Evolutionary conservation across 1,140 invertebrate species (phyloP).

Genomic region (Schlechtendalia chinensis): DNA sequence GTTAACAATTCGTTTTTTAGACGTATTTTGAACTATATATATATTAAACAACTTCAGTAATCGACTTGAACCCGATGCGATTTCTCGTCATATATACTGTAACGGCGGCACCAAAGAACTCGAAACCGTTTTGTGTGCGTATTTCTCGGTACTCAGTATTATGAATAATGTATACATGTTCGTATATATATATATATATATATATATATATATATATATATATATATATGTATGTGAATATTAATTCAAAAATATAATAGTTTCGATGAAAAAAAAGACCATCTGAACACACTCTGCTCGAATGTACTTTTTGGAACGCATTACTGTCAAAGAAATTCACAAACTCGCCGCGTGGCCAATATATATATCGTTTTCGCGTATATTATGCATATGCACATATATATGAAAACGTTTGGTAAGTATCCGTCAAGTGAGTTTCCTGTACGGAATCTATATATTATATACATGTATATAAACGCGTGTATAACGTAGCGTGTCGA

Average conservation of each 20-base stretch:
- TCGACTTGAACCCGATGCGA: not conserved
- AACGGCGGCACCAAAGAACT: not conserved
- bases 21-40: not conserved
- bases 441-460: not conserved
- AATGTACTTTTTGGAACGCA: slow-evolving; percentile 30
- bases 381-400: too few species aligned
- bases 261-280: slow-evolving; percentile 11
- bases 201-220: slow-evolving; percentile 2
- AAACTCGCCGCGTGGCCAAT: not conserved
- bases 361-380: slow-evolving; percentile 2
- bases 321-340: slow-evolving; percentile 29
- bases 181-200: not conserved
- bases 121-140: not conserved
- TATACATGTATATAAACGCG: not conserved
- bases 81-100: not conserved
- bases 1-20: not conserved
- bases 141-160: not conserved
- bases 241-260: slow-evolving; percentile 18
- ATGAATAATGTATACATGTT: slow-evolving; percentile 14
- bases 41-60: not conserved
- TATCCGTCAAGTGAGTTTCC: slow-evolving; percentile 11
- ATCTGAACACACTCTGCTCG: not conserved
- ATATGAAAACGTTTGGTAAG: slow-evolving; percentile 20
- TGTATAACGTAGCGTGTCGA: not conserved
- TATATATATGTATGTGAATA: not conserved